Base-by-base conservation (phyloP, 2,113 vertebrate genomes). In the Pleuronectes platessa region DNA sequence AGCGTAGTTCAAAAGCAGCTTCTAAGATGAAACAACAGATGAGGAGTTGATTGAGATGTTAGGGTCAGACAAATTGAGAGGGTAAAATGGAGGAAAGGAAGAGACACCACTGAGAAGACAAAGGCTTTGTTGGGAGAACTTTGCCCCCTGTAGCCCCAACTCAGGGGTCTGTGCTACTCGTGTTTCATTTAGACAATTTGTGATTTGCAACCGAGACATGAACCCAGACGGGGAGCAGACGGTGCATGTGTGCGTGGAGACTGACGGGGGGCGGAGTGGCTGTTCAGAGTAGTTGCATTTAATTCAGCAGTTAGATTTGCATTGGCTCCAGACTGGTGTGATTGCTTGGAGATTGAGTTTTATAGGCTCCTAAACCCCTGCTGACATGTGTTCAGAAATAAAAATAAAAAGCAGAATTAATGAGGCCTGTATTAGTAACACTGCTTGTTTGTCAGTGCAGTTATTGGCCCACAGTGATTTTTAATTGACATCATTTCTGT, bases 241-340 rank as follows among this genome's bases (percentile, higher is more conserved):
- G 35, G 67, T 75, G 42, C 13, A 12, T 42, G 58, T 21, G 26
- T 37, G 27, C 15, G n/a, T 62, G 13, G n/a, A 59, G 53, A 55
- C 7, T 11, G 6, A 27, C 49, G 35, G 17, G 24, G 8, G 54
- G 13, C 6, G 31, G 8, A 24, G 35, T 37, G 35, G 40, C 40
- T 42, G 40, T 13, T 11, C 13, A 42, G 23, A 81, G 42, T 37
- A 75, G 65, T 54, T 63, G 27, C 53, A 68, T 63, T 85, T 3
- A 59, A 58, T 73, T 64, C 13, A 63, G 64, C 31, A 47, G 26
- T 18, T 8, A 10, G 45, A 79, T 85, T 78, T 77, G 69, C 74
- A 73, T 86, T 40, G 47, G 53, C 31, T 56, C 56, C 18, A 61
- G 21, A 54, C 10, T 0, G 2, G 14, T 14, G 61, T 62, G 70